phyloP scores from a whole-genome alignment of 2,888 invertebrate genomes.

The Aphrophora alni region DNA sequence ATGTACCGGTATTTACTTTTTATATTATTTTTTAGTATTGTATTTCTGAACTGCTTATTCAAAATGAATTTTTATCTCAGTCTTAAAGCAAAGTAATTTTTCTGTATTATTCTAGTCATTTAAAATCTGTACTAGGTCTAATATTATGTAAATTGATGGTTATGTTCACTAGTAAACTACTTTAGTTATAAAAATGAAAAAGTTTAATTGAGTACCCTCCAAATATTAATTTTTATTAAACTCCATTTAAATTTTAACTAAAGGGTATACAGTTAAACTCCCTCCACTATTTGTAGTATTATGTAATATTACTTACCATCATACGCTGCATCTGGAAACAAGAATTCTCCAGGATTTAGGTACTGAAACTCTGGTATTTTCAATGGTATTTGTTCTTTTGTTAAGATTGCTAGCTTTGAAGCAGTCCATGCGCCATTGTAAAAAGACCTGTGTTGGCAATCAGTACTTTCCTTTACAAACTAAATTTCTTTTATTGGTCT shows the following conservation, averaged over 20 bases:
- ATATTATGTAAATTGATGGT: neutral
- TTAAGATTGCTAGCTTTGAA: neutral
- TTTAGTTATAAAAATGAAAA: neutral
- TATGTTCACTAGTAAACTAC: neutral
- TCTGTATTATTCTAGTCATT: neutral
- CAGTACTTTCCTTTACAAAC: conserved; percentile 7
- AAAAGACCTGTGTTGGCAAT: neutral
- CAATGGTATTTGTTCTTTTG: neutral
- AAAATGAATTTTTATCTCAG: too few species aligned
- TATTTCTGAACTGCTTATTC: too few species aligned
- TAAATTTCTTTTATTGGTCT: conserved; percentile 7
- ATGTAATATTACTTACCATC: neutral
- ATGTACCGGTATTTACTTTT: too few species aligned
- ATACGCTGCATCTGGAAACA: neutral
- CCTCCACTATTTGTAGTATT: neutral
- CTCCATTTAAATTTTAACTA: neutral
- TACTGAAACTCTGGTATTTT: neutral
- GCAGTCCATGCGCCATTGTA: neutral
- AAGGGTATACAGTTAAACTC: neutral
- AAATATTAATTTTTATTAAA: neutral
- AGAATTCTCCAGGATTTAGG: neutral
- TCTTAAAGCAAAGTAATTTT: neutral
- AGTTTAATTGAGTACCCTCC: neutral
- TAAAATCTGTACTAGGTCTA: neutral
- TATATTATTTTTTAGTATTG: too few species aligned